Evolutionary conservation across 1,140 invertebrate species (phyloP).

Genomic region (Amyelois transitella): DNA sequence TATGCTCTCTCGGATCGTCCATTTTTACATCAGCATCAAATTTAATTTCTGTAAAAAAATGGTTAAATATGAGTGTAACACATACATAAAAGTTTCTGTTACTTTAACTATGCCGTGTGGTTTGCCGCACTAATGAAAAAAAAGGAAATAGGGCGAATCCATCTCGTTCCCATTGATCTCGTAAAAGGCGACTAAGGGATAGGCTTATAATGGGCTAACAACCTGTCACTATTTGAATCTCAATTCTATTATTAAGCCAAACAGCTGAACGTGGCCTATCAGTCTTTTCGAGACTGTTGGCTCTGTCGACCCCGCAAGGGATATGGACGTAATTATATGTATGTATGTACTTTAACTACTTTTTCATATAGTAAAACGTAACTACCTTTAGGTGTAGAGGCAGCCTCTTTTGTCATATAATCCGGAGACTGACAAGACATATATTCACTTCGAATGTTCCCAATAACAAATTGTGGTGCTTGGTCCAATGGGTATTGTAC

Average conservation of each 20-base stretch:
- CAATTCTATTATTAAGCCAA: no score
- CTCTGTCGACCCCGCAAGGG: no score
- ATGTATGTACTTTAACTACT: background rate
- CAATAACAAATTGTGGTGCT: background rate
- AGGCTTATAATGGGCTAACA: no score
- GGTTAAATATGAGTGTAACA: constrained; percentile 6
- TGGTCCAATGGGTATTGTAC: background rate
- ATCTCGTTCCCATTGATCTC: no score
- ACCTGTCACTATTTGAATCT: no score
- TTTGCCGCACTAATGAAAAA: no score
- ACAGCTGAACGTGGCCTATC: no score
- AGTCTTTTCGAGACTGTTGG: no score
- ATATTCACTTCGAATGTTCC: constrained; percentile 3
- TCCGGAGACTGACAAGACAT: constrained; percentile 47
- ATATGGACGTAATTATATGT: constrained; percentile 1
- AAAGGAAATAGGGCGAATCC: no score
- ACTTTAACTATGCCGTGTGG: no score
- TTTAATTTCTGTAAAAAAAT: constrained; percentile 46
- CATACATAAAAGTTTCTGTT: no score
- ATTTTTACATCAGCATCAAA: constrained; percentile 24
- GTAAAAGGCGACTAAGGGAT: no score
- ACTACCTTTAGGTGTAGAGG: constrained; percentile 9
- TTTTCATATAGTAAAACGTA: background rate
- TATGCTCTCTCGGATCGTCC: constrained; percentile 47
- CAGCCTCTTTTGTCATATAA: constrained; percentile 21